Evolutionary conservation across 2,888 invertebrate genomes (phyloP).

Genomic region (Nysson spinosus): DNA sequence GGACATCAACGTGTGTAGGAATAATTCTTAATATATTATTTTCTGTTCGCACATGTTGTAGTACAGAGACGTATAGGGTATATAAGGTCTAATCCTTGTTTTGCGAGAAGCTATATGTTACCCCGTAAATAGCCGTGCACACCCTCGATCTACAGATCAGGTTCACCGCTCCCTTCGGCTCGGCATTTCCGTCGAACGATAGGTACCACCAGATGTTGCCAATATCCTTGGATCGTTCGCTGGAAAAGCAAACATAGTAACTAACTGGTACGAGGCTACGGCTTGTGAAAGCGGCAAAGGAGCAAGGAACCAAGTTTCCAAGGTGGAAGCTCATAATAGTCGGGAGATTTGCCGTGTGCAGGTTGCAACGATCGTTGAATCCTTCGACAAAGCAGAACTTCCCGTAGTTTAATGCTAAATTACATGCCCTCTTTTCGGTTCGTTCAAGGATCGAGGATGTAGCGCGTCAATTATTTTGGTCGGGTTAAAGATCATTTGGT

Average conservation of each 20-base stretch:
- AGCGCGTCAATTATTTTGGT: no score
- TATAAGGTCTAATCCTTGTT: constrained; percentile 26
- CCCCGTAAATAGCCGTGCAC: constrained; percentile 23
- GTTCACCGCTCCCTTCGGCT: constrained; percentile 36
- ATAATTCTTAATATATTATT: no score
- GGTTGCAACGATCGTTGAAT: constrained; percentile 41
- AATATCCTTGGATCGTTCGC: constrained; percentile 59
- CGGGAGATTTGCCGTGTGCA: constrained; percentile 53
- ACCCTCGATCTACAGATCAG: constrained; percentile 24
- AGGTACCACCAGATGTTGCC: constrained; percentile 58
- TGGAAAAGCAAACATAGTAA: constrained; percentile 60
- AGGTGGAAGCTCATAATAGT: constrained; percentile 51
- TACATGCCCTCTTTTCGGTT: constrained; percentile 10
- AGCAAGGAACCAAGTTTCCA: constrained; percentile 55
- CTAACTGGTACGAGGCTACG: constrained; percentile 48
- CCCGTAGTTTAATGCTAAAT: constrained; percentile 7
- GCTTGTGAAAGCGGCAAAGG: constrained; percentile 48
- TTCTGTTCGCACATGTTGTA: no score
- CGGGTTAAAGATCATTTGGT: no score
- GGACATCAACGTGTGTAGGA: no score
- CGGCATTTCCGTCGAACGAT: constrained; percentile 38
- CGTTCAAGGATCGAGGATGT: no score
- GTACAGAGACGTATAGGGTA: background rate
- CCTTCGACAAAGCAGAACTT: constrained; percentile 50
- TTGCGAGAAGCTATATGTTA: constrained; percentile 16